These are phyloP conservation scores for Eurystomus glaucurus DNA, from an alignment of 2,797 vertebrate species.

Conservation along the genomic window DNA sequence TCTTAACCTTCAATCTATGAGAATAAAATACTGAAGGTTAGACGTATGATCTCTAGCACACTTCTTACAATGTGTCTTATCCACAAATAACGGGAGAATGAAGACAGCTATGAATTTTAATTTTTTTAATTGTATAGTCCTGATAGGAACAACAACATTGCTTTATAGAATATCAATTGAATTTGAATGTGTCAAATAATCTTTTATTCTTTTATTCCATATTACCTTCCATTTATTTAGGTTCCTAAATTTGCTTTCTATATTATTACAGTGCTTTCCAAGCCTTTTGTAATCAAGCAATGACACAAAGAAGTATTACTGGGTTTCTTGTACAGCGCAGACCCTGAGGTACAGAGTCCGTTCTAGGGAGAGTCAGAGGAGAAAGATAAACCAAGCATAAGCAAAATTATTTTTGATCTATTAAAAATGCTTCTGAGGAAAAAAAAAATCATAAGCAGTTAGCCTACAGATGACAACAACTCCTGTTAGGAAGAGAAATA, in stretches of 20 bases:
- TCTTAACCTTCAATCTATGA: not conserved
- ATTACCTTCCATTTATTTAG: not conserved
- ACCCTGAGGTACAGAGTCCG: not conserved
- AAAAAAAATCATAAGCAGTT: not conserved
- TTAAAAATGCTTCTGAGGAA: not conserved
- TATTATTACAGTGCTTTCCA: not conserved
- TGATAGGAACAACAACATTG: not conserved
- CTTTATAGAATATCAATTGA: not conserved
- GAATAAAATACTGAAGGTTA: conserved; percentile 1
- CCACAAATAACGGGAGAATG: not conserved
- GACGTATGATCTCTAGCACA: not conserved
- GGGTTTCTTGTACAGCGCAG: not conserved
- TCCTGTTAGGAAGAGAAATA: not conserved
- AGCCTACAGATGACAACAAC: not conserved
- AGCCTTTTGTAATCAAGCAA: not conserved
- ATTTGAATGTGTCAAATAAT: not conserved
- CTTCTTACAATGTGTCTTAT: not conserved
- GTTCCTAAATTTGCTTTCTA: not conserved
- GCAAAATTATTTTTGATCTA: not conserved
- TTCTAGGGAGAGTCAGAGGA: not conserved
- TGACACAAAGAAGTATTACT: not conserved
- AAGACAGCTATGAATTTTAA: not conserved
- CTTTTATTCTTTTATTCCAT: not conserved
- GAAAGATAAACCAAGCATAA: not conserved
- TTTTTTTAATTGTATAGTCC: not conserved